Conservation (phyloP, 2,113 vertebrate genomes). For the Brienomyrus brachyistius region DNA sequence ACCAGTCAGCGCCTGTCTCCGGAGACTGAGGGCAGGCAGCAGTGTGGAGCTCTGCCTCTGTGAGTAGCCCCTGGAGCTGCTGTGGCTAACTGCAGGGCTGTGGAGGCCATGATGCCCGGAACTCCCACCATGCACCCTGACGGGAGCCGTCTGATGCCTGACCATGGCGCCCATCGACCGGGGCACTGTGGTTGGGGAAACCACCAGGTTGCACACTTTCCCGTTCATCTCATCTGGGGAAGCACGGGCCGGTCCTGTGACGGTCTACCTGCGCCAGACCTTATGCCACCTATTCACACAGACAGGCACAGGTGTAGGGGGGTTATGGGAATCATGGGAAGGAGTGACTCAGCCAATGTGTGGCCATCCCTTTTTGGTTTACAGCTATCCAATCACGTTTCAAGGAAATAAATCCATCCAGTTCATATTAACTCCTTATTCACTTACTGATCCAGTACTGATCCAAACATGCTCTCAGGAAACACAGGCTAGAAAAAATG, state of each 20-base stretch:
- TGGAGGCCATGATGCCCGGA: slow-evolving; percentile 24
- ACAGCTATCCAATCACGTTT: neutral
- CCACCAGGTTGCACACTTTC: slow-evolving; percentile 58
- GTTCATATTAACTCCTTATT: neutral
- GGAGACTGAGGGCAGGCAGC: slow-evolving; percentile 53
- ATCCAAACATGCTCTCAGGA: neutral
- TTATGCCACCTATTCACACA: neutral
- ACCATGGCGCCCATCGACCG: slow-evolving; percentile 49
- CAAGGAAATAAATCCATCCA: neutral
- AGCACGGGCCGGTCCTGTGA: neutral
- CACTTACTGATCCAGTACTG: neutral
- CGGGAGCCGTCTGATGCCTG: slow-evolving; percentile 50
- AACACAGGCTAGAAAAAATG: neutral
- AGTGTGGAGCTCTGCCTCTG: slow-evolving; percentile 30
- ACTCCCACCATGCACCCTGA: slow-evolving; percentile 45
- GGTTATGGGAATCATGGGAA: neutral
- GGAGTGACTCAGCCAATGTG: neutral
- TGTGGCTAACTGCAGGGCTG: slow-evolving; percentile 24
- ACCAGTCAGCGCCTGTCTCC: slow-evolving; percentile 52
- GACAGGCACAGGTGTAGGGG: neutral
- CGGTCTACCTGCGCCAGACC: neutral
- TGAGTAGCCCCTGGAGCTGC: slow-evolving; percentile 23
- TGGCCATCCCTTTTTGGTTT: neutral
- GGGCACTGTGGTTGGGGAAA: slow-evolving; percentile 50
- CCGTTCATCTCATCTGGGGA: slow-evolving; percentile 51